Percentiles rank a stretch among this genome's conserved stretches.
These are phyloP conservation scores for Echinometra lucunter DNA, from an alignment of 53 echinoderm and acorn worm species.

Conservation along the genomic window DNA sequence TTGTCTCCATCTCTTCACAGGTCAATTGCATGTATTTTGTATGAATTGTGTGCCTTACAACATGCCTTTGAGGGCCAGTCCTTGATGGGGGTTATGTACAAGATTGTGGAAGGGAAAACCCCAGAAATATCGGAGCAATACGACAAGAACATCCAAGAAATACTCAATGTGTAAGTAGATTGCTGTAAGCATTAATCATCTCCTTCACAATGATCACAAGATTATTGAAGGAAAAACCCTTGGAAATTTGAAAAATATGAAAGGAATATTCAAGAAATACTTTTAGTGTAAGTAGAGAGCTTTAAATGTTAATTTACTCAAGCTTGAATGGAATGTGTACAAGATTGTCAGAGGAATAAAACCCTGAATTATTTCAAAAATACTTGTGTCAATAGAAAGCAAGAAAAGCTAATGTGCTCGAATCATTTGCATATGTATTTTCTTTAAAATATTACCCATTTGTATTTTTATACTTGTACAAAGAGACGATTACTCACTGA, in stretches of 20 bases:
- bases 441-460: not conserved
- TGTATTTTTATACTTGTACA: not conserved
- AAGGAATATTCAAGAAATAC: too few relatives aligned
- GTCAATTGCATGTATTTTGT: conserved; percentile 98
- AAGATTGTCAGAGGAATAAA: too few relatives aligned
- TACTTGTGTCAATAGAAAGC: conserved; percentile 77
- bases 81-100: conserved; percentile 99
- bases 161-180: conserved; percentile 85
- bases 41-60: conserved; percentile 94
- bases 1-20: conserved; percentile 62
- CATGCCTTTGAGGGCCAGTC: conserved; percentile 99
- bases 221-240: too few relatives aligned
- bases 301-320: too few relatives aligned
- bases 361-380: too few relatives aligned
- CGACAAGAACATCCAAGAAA: conserved; percentile 84
- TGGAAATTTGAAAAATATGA: too few relatives aligned
- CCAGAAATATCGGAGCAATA: conserved; percentile 85
- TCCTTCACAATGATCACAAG: too few relatives aligned
- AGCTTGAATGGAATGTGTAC: too few relatives aligned
- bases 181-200: too few relatives aligned
- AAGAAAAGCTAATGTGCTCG: not conserved
- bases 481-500: not conserved
- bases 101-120: conserved; percentile 97
- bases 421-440: not conserved
- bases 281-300: too few relatives aligned